phyloP scores from a whole-genome alignment of 2,797 vertebrate species.

The Pseudotriccus pelzelni region DNA sequence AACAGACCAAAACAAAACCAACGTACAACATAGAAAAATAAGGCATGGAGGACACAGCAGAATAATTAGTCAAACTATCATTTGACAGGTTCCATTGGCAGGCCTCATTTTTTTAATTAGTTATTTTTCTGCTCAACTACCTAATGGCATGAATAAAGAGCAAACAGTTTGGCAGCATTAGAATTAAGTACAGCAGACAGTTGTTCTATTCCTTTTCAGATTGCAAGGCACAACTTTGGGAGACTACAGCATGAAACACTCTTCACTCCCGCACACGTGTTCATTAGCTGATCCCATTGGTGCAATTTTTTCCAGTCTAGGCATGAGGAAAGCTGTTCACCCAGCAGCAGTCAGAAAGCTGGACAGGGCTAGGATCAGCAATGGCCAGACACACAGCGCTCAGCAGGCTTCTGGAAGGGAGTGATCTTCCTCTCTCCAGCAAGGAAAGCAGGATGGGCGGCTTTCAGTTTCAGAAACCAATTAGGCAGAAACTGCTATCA shows the following conservation, averaged over 20 bases:
- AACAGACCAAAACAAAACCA: neutral
- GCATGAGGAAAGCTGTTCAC: neutral
- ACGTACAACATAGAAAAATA: neutral
- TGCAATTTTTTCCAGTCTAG: neutral
- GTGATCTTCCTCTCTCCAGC: conserved; percentile 28
- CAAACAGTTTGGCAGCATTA: neutral
- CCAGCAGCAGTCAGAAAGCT: conserved; percentile 18
- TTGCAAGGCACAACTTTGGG: neutral
- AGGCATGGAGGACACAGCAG: neutral
- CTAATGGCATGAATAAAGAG: neutral
- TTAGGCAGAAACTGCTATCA: conserved; percentile 67
- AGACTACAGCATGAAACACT: neutral
- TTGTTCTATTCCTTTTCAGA: neutral
- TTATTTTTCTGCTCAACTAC: neutral
- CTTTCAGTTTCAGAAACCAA: conserved; percentile 60
- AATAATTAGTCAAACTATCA: neutral
- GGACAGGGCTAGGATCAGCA: neutral
- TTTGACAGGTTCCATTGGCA: neutral
- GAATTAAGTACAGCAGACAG: neutral
- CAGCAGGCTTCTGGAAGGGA: conserved; percentile 48
- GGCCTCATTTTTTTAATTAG: neutral
- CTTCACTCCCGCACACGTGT: neutral
- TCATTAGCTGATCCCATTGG: neutral
- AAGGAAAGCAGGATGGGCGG: conserved; percentile 47
- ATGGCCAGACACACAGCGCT: neutral